Conservation (phyloP, 2,797 vertebrate genomes). For the Lemur catta region DNA sequence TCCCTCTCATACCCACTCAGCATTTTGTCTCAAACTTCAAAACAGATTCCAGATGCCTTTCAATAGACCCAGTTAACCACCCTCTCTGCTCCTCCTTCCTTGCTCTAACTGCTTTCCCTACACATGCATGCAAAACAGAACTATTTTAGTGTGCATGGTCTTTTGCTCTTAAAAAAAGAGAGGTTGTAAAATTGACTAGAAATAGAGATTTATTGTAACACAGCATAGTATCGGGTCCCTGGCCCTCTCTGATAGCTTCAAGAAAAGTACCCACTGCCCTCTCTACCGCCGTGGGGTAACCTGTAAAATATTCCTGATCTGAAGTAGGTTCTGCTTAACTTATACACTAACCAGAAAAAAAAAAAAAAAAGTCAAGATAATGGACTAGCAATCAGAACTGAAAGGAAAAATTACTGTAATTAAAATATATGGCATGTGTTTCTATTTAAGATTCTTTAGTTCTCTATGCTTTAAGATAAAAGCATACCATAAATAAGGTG, state of each 20-base stretch:
- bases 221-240: background rate
- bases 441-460: background rate
- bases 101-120: background rate
- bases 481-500: background rate
- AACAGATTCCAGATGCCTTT: background rate
- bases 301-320: background rate
- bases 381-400: background rate
- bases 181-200: background rate
- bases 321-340: background rate
- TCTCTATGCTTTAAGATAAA: background rate
- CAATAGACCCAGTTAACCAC: background rate
- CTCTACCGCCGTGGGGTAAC: background rate
- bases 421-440: background rate
- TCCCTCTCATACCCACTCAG: background rate
- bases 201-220: background rate
- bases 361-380: background rate
- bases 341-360: background rate
- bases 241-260: background rate
- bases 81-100: background rate
- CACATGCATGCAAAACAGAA: background rate
- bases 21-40: background rate
- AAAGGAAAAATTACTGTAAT: conserved; percentile 18
- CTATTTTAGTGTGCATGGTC: background rate
- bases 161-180: background rate
- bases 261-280: background rate